Percentiles rank a stretch among this genome's conserved stretches.
phyloP scores from a whole-genome alignment of 2,113 vertebrate species.

The Oxyruncus cristatus region DNA sequence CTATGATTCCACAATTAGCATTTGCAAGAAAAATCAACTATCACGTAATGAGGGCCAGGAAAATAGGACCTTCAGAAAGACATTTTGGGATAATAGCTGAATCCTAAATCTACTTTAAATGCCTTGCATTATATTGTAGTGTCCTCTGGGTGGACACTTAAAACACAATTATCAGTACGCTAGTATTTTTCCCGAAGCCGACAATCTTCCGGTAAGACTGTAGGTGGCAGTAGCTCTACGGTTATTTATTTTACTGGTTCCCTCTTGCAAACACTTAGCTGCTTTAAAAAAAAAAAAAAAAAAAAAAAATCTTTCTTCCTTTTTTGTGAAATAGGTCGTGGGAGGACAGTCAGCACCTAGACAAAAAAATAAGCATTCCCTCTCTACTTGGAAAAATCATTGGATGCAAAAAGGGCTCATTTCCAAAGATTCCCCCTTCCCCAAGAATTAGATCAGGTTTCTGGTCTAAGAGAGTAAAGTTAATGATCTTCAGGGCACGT shows the following conservation, averaged over 20 bases:
- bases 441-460: neutral
- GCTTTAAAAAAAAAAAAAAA: neutral
- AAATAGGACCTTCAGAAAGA: neutral
- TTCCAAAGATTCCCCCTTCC: neutral
- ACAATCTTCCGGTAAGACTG: neutral
- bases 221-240: conserved; percentile 52
- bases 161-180: fast-evolving
- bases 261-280: neutral
- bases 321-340: neutral
- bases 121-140: neutral
- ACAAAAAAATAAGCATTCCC: neutral
- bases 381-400: neutral
- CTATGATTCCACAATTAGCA: neutral
- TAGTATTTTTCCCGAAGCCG: neutral
- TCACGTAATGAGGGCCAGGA: neutral
- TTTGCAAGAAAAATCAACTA: neutral
- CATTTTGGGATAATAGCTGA: neutral
- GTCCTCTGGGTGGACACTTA: neutral
- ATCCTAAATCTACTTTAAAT: neutral
- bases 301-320: neutral
- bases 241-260: neutral
- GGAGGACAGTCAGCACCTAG: neutral
- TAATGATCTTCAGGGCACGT: neutral
- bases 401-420: neutral
- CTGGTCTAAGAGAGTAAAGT: neutral